Conservation (phyloP, 2,888 invertebrate genomes). For the Ormyrus rosae region DNA sequence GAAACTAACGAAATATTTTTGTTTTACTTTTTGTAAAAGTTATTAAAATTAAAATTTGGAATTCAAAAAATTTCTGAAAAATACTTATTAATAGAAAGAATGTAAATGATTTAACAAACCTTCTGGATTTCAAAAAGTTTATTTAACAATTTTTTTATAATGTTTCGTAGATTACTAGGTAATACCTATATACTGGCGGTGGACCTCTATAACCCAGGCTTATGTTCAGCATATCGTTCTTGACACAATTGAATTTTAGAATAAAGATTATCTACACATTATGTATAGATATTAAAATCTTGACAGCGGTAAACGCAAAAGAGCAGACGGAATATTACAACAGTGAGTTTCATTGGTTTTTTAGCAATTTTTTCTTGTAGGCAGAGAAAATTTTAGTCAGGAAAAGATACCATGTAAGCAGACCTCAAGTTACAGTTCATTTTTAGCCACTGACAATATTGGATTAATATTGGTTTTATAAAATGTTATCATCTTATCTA, state of each 20-base stretch:
- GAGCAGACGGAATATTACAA: slow-evolving; percentile 13
- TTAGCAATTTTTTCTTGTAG: slow-evolving; percentile 8
- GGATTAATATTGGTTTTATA: not conserved
- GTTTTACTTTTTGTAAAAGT: no score
- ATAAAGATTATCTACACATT: slow-evolving; percentile 31
- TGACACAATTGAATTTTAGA: slow-evolving; percentile 42
- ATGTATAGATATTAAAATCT: slow-evolving; percentile 1
- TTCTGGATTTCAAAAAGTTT: slow-evolving; percentile 52
- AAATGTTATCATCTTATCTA: not conserved
- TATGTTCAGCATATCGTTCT: slow-evolving; percentile 45
- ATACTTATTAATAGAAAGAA: slow-evolving; percentile 10
- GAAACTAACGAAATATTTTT: no score
- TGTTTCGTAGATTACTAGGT: slow-evolving; percentile 47
- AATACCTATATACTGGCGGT: slow-evolving; percentile 46
- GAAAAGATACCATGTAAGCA: not conserved
- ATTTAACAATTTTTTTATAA: slow-evolving; percentile 56
- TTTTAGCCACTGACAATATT: slow-evolving; percentile 35
- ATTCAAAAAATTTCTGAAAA: slow-evolving; percentile 5
- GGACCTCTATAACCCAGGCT: slow-evolving; percentile 49
- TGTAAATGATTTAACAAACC: slow-evolving; percentile 18
- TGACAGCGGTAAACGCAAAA: slow-evolving; percentile 31
- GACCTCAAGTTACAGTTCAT: slow-evolving; percentile 5
- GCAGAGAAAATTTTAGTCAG: slow-evolving; percentile 9
- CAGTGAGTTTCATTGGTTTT: slow-evolving; percentile 1
- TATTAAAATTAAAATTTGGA: no score